Conservation (phyloP, 2,113 vertebrate species). For the Eubucco bourcierii region DNA sequence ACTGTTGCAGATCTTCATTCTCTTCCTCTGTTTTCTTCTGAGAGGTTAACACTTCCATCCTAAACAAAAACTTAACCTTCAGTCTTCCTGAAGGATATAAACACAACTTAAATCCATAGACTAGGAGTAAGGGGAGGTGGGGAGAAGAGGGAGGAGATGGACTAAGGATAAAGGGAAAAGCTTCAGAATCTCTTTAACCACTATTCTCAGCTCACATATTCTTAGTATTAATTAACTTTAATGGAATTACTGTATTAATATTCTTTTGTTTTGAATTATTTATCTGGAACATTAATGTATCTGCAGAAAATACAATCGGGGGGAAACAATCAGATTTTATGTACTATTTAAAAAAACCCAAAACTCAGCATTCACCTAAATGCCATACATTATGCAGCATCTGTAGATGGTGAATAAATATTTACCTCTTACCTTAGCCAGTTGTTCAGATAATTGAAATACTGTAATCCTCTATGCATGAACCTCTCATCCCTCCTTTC, state of each 20-base stretch:
- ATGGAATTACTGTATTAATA: neutral
- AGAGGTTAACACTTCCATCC: constrained; percentile 72
- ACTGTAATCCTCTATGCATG: constrained; percentile 39
- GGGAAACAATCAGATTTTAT: neutral
- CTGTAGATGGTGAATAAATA: constrained; percentile 13
- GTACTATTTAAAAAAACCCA: neutral
- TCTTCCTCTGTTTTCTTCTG: constrained; percentile 72
- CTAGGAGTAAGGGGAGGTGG: neutral
- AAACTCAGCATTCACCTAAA: neutral
- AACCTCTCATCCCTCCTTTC: constrained; percentile 54
- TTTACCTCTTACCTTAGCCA: constrained; percentile 64
- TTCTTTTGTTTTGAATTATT: neutral
- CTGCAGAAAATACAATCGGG: neutral
- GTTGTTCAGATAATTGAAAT: constrained; percentile 46
- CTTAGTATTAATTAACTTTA: neutral
- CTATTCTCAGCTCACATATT: neutral
- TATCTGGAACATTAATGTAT: neutral
- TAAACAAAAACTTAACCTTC: constrained; percentile 62
- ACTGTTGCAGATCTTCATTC: constrained; percentile 75
- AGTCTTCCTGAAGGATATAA: constrained; percentile 9
- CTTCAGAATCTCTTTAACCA: neutral
- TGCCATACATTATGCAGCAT: neutral
- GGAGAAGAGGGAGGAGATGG: neutral
- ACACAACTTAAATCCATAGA: neutral
- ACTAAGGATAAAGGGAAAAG: neutral